Percentiles rank a stretch among this genome's conserved stretches.
Evolutionary conservation across 2,888 invertebrate species (phyloP).

Genomic region (Calameuta idolon): DNA sequence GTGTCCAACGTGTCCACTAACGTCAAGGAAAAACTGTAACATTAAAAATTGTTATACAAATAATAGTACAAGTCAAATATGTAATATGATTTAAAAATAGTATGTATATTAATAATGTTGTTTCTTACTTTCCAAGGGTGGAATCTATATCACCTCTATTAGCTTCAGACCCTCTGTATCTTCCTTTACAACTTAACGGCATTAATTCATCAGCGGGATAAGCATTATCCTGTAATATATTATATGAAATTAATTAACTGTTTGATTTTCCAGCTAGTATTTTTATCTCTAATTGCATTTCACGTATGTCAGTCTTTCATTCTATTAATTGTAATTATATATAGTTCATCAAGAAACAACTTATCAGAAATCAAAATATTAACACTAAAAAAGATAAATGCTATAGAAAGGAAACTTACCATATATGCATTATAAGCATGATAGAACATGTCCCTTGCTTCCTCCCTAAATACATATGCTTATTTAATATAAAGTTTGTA

Average conservation of each 20-base stretch:
- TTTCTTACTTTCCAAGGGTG: constrained; percentile 92
- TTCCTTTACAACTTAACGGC: constrained; percentile 95
- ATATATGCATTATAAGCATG: constrained; percentile 97
- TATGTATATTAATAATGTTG: neutral
- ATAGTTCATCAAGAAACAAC: neutral
- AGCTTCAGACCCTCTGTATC: constrained; percentile 90
- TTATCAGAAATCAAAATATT: neutral
- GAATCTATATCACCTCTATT: constrained; percentile 97
- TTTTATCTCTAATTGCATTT: neutral
- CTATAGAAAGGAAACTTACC: constrained; percentile 68
- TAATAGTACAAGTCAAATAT: neutral
- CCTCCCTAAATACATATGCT: constrained; percentile 74
- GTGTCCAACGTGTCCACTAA: constrained; percentile 95
- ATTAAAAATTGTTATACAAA: constrained; percentile 29
- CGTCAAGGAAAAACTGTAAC: constrained; percentile 93
- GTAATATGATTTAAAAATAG: neutral
- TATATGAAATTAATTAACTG: constrained; percentile 3
- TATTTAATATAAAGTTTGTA: constrained; percentile 2
- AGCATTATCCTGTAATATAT: constrained; percentile 77
- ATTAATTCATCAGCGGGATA: constrained; percentile 98
- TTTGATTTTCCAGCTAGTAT: neutral
- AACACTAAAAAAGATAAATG: neutral
- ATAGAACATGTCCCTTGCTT: constrained; percentile 95
- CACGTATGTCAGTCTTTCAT: neutral
- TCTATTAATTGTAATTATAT: neutral